Base-by-base conservation (phyloP, 2,888 invertebrate species). In the Stenchaetothrips biformis region DNA sequence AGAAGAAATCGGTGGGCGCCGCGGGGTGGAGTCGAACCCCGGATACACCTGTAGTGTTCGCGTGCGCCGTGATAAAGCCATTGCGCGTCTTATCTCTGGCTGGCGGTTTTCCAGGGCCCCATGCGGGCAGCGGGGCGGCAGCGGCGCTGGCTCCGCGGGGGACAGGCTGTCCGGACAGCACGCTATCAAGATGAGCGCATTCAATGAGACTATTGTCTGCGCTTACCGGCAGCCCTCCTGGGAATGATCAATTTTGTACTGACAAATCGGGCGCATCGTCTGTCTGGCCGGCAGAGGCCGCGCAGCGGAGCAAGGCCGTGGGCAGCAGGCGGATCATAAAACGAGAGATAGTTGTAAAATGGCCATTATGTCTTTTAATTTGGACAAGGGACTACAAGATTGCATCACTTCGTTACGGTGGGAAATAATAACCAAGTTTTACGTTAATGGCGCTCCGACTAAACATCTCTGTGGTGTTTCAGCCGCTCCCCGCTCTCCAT, bases 341-440 rank as follows among this genome's bases (percentile, higher is more conserved):
- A 25, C 6, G 21, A 21, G 21, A 67, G 67, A 21, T n/a, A 67
- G 67, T 21, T 25, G 67, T 21, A 21, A 21, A 74, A 21, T 21
- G 25, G 21, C 25, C 7, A 74, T 74, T 74, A 74, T 74, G 67
- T 74, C 67, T 25, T 74, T 25, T 74, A 74, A 74, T 74, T 74
- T 25, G 67, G 21, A 74, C 67, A 53, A 18, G 53, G 53, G 53
- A 74, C 67, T 37, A 37, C 37, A 37, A 74, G 67, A 74, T 74
- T 74, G 67, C 67, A 74, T 74, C 67, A 74, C 67, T 25, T 21
- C 67, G 67, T 74, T 74, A 74, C 67, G 67, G 67, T 25, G 67
- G 67, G 67, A 21, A 74, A 21, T 21, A 37, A 74, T 25, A 74
- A 74, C 21, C 67, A 59, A 59, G 59, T 59, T 59, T 59, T 59